Evolutionary conservation across 2,113 vertebrate genomes (phyloP).

Genomic region (Ciconia boyciana): DNA sequence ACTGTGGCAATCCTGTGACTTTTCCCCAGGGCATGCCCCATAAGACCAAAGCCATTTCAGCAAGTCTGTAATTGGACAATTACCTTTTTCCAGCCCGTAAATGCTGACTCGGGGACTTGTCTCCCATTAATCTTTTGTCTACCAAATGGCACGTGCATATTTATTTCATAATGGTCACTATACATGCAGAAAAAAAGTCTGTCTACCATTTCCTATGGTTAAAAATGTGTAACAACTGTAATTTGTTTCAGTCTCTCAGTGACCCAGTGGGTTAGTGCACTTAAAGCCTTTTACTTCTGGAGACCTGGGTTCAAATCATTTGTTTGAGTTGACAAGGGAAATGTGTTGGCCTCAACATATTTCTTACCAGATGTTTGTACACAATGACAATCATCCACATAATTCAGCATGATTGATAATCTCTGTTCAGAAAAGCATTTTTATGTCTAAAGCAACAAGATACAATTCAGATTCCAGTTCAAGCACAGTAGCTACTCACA

Average conservation of each 20-base stretch:
- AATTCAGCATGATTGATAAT: background rate
- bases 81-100: background rate
- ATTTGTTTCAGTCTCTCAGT: background rate
- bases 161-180: background rate
- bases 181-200: background rate
- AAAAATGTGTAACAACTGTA: background rate
- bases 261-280: background rate
- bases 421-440: background rate
- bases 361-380: background rate
- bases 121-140: slow-evolving; percentile 27
- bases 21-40: background rate
- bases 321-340: background rate
- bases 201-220: background rate
- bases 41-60: slow-evolving; percentile 45
- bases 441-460: background rate
- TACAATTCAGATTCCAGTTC: background rate
- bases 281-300: background rate
- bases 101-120: background rate
- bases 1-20: background rate
- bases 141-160: background rate
- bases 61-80: slow-evolving; percentile 45
- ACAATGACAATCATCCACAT: background rate
- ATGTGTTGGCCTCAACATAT: background rate
- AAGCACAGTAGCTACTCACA: background rate
- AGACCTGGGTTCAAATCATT: background rate